Evolutionary conservation across 92 coral and sea anemone genomes (phyloP).

Genomic region (Porites evermanni): DNA sequence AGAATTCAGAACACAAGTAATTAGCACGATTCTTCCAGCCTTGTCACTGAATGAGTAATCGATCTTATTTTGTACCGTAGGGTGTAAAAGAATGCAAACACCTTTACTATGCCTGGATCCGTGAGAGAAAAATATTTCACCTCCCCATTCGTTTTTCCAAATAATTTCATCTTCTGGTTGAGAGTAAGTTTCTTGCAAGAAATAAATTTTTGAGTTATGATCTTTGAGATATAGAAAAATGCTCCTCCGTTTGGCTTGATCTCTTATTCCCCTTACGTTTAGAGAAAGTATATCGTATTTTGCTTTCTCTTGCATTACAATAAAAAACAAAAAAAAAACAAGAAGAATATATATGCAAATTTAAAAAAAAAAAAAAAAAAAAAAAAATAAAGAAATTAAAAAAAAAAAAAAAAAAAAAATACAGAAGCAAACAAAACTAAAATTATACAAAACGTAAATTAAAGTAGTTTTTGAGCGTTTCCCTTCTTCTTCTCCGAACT

Average conservation of each 20-base stretch:
- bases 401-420: too few species aligned
- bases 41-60: background rate
- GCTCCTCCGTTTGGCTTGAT: background rate
- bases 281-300: background rate
- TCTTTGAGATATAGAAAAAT: constrained; percentile 1
- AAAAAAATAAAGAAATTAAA: too few species aligned
- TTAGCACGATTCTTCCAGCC: background rate
- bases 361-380: too few species aligned
- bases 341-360: too few species aligned
- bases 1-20: background rate
- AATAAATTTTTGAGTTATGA: background rate
- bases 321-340: too few species aligned
- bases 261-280: background rate
- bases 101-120: background rate
- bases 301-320: too few species aligned
- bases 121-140: background rate
- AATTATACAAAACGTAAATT: too few species aligned
- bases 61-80: background rate
- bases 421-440: too few species aligned
- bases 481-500: too few species aligned
- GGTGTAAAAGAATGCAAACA: background rate
- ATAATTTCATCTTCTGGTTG: background rate
- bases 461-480: too few species aligned
- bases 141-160: background rate
- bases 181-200: background rate